Percentiles rank a stretch among this genome's conserved stretches.
Conservation (phyloP, 1,140 invertebrate genomes). For the Atta cephalotes region DNA sequence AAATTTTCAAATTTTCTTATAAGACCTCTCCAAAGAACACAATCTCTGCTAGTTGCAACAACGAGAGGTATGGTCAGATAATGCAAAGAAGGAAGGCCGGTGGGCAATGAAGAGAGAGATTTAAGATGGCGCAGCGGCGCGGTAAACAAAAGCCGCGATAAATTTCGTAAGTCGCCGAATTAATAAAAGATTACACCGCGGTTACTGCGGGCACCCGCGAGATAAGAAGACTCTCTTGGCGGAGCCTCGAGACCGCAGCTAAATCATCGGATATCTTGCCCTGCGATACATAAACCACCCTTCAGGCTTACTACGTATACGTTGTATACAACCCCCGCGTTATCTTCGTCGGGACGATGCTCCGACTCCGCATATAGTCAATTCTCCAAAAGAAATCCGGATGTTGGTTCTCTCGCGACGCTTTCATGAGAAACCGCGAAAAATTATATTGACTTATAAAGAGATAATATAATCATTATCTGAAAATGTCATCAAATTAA, state of each 20-base stretch:
- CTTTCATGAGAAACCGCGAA: slow-evolving; percentile 17
- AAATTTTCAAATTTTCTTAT: not conserved
- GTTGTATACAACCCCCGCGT: slow-evolving; percentile 67
- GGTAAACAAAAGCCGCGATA: slow-evolving; percentile 86
- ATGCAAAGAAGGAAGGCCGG: slow-evolving; percentile 75
- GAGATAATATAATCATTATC: not conserved
- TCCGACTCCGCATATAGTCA: slow-evolving; percentile 22
- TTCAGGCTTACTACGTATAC: slow-evolving; percentile 83
- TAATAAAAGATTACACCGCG: slow-evolving; percentile 87
- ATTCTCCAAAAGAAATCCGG: slow-evolving; percentile 61
- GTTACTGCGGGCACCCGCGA: slow-evolving; percentile 81
- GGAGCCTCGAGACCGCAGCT: slow-evolving; percentile 82
- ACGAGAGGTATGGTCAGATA: slow-evolving; percentile 71
- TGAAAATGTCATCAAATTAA: not conserved
- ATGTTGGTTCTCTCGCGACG: slow-evolving; percentile 47
- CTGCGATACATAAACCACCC: slow-evolving; percentile 86
- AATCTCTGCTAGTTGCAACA: slow-evolving; percentile 2
- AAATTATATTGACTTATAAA: too few species aligned
- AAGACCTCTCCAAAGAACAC: not conserved
- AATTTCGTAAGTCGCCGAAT: slow-evolving; percentile 86
- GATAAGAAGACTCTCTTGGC: slow-evolving; percentile 82
- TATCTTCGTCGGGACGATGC: slow-evolving; percentile 67
- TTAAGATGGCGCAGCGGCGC: slow-evolving; percentile 78
- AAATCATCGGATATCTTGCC: slow-evolving; percentile 87
- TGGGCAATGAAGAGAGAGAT: slow-evolving; percentile 79